Evolutionary conservation across 1,140 invertebrate species (phyloP).

Genomic region (Euschistus heros): DNA sequence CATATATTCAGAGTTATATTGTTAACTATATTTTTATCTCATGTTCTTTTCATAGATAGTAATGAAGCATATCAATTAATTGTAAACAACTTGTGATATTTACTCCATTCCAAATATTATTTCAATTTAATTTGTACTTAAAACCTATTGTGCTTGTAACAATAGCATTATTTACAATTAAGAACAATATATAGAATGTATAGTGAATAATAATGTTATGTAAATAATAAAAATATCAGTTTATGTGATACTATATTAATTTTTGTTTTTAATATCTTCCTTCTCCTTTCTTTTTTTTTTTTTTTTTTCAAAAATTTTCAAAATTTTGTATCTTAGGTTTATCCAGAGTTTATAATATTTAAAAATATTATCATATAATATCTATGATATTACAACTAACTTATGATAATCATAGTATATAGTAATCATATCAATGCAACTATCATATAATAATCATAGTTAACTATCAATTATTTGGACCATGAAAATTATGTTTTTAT

Average conservation of each 20-base stretch:
- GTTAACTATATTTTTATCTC: background rate
- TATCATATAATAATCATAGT: too few species aligned
- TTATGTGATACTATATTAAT: slow-evolving; percentile 10
- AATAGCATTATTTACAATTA: background rate
- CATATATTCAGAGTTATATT: background rate
- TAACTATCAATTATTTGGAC: too few species aligned
- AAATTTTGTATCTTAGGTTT: too few species aligned
- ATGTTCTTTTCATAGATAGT: background rate
- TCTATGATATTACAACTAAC: too few species aligned
- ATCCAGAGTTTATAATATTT: too few species aligned
- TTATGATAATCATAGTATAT: too few species aligned
- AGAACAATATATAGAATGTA: slow-evolving; percentile 1
- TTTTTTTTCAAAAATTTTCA: too few species aligned
- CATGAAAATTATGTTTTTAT: too few species aligned
- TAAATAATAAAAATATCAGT: slow-evolving; percentile 11
- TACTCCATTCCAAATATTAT: slow-evolving; percentile 16
- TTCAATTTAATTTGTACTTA: slow-evolving; percentile 4
- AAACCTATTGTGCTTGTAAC: background rate
- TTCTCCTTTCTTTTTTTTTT: too few species aligned
- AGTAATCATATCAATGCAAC: too few species aligned
- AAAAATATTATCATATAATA: too few species aligned
- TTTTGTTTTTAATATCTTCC: background rate
- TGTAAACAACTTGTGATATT: slow-evolving; percentile 12
- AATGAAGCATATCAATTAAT: slow-evolving; percentile 1
- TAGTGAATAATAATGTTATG: slow-evolving; percentile 1